These are phyloP conservation scores for Galeopterus variegatus DNA, from an alignment of 2,113 vertebrate genomes.

Conservation along the genomic window DNA sequence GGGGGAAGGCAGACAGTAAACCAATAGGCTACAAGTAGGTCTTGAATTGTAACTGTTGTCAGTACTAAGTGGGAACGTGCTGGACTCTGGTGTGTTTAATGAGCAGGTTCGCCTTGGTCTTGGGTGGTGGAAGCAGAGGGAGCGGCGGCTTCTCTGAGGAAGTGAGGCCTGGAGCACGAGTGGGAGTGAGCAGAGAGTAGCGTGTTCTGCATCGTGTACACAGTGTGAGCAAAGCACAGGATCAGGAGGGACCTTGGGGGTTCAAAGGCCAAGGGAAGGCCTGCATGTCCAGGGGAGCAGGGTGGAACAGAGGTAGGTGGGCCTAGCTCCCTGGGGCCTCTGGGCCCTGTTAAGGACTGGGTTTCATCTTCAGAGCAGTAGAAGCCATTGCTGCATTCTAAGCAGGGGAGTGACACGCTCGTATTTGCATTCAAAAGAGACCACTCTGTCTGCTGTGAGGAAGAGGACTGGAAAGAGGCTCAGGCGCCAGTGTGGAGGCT, in stretches of 20 bases:
- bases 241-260: neutral
- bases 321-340: neutral
- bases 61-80: neutral
- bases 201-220: neutral
- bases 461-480: neutral
- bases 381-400: neutral
- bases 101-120: neutral
- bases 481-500: neutral
- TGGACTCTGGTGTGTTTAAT: neutral
- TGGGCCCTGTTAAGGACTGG: too few relatives aligned
- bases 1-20: neutral
- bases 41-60: neutral
- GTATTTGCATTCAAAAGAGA: accelerated
- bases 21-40: neutral
- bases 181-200: neutral
- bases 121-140: neutral
- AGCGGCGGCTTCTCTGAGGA: neutral
- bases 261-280: neutral
- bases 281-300: neutral
- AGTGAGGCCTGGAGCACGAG: neutral
- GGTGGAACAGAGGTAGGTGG: neutral
- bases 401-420: too few relatives aligned
- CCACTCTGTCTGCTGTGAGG: neutral
- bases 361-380: neutral
- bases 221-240: neutral